Evolutionary conservation across 2,888 invertebrate species (phyloP).

Genomic region (Andrena fulva): DNA sequence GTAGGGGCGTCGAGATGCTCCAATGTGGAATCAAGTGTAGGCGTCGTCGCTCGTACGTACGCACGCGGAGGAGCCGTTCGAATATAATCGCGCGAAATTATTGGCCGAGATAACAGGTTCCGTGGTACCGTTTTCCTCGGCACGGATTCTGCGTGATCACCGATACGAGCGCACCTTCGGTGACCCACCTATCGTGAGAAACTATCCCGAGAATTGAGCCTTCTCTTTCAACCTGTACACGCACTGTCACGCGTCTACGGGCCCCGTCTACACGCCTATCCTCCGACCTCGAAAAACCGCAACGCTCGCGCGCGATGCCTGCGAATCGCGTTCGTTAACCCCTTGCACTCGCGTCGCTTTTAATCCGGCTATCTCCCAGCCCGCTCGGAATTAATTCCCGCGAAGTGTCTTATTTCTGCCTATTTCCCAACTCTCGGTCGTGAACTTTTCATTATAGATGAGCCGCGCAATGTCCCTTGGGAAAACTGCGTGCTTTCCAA

Average conservation of each 20-base stretch:
- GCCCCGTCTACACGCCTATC: constrained; percentile 27
- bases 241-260: constrained; percentile 33
- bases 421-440: background rate
- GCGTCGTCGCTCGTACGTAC: constrained; percentile 3
- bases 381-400: constrained; percentile 34
- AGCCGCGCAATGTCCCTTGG: background rate
- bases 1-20: no score
- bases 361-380: constrained; percentile 30
- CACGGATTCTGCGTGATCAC: constrained; percentile 59
- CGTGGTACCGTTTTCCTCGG: constrained; percentile 59
- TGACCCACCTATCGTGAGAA: constrained; percentile 71
- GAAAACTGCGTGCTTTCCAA: no score
- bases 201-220: constrained; percentile 56
- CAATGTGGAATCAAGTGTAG: no score
- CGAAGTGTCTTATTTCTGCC: constrained; percentile 12
- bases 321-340: constrained; percentile 51
- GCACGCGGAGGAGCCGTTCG: constrained; percentile 21
- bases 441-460: background rate
- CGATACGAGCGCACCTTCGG: constrained; percentile 60
- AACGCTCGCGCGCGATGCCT: constrained; percentile 14
- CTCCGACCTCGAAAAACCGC: constrained; percentile 38
- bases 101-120: constrained; percentile 54
- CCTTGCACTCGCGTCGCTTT: constrained; percentile 21
- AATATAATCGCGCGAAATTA: constrained; percentile 55
- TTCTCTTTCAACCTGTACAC: constrained; percentile 36